A percentile compares a stretch with the other conserved stretches of the same genome.
These are phyloP conservation scores for Agrilus planipennis DNA, from an alignment of 1,140 invertebrate species.

Conservation along the genomic window DNA sequence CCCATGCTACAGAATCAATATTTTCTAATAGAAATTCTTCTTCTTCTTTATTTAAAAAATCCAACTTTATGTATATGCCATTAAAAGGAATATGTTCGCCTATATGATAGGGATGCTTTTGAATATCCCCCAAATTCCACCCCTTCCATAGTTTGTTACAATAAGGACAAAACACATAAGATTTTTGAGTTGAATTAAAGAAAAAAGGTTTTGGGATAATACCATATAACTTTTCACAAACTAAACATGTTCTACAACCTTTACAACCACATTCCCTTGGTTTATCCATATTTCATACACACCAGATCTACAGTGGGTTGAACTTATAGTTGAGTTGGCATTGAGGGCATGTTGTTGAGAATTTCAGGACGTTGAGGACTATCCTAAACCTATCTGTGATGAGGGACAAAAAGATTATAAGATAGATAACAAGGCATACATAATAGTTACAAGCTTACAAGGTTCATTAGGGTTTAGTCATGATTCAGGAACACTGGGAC, in stretches of 20 bases:
- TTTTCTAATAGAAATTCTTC: constrained; percentile 51
- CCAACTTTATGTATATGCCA: constrained; percentile 56
- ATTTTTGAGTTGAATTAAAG: constrained; percentile 32
- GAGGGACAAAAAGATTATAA: too few relatives aligned
- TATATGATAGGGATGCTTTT: constrained; percentile 53
- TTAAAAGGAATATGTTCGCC: constrained; percentile 48
- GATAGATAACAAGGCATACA: too few relatives aligned
- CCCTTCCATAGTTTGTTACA: constrained; percentile 66
- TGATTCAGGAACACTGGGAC: too few relatives aligned
- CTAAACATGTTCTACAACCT: constrained; percentile 75
- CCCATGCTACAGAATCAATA: constrained; percentile 79
- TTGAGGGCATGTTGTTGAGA: too few relatives aligned
- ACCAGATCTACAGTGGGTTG: too few relatives aligned
- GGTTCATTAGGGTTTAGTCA: too few relatives aligned
- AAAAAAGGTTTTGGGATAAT: constrained; percentile 37
- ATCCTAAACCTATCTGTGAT: too few relatives aligned
- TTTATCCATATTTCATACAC: too few relatives aligned
- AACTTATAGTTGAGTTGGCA: too few relatives aligned
- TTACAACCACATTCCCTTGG: constrained; percentile 79
- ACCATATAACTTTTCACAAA: constrained; percentile 65
- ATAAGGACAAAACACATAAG: constrained; percentile 62
- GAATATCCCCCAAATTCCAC: constrained; percentile 47
- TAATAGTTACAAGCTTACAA: too few relatives aligned
- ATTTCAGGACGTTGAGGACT: too few relatives aligned
- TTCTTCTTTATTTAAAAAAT: constrained; percentile 68